These are phyloP conservation scores for Bombyx huttoni DNA, from an alignment of 2,888 invertebrate genomes.

Conservation along the genomic window DNA sequence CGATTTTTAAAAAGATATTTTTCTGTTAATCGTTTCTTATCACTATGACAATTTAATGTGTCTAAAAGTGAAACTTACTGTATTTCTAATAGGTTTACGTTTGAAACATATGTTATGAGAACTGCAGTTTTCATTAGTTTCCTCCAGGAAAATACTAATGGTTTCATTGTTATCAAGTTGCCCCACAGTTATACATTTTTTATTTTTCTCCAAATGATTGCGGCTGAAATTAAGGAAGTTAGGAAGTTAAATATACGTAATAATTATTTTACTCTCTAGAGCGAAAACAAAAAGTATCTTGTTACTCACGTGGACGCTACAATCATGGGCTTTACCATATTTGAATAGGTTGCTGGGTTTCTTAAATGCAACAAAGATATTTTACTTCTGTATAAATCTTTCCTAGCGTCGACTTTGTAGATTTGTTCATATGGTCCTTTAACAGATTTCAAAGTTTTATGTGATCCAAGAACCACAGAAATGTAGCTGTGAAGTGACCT, in stretches of 20 bases:
- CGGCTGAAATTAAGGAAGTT: constrained; percentile 29
- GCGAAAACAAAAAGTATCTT: background rate
- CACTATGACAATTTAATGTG: background rate
- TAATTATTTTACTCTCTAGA: background rate
- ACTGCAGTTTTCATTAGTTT: constrained; percentile 63
- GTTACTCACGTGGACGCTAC: constrained; percentile 60
- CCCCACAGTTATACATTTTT: constrained; percentile 75
- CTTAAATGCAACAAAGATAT: constrained; percentile 76
- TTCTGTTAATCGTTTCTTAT: constrained; percentile 9
- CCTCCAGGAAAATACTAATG: constrained; percentile 58
- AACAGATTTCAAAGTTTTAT: constrained; percentile 69
- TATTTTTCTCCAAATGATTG: constrained; percentile 32
- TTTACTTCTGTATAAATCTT: constrained; percentile 70
- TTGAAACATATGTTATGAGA: constrained; percentile 70
- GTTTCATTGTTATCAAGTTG: constrained; percentile 66
- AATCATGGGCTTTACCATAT: constrained; percentile 77
- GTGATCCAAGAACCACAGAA: constrained; percentile 77
- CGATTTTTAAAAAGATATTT: constrained; percentile 48
- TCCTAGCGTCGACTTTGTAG: constrained; percentile 73
- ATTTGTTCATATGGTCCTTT: constrained; percentile 80
- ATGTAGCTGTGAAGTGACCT: constrained; percentile 74
- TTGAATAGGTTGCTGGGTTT: constrained; percentile 68
- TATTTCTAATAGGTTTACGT: constrained; percentile 18
- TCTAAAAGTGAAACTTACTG: background rate
- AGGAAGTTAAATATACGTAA: constrained; percentile 3